A percentile compares a stretch with the other conserved stretches of the same genome.
phyloP scores from a whole-genome alignment of 1,140 invertebrate genomes.

The Anadara kagoshimensis region DNA sequence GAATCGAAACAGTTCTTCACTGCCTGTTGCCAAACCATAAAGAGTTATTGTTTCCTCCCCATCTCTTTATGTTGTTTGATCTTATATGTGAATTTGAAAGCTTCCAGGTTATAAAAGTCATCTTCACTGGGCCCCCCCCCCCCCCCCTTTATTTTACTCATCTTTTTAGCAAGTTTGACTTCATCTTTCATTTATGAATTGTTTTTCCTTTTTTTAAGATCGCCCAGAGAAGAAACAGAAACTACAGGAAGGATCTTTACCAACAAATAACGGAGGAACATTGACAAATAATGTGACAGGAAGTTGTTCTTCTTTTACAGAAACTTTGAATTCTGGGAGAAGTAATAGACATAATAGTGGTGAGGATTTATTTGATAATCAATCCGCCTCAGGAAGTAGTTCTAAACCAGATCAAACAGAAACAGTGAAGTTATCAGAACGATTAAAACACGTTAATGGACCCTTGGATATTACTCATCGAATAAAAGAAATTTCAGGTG shows the following conservation, averaged over 20 bases:
- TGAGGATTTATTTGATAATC: not conserved
- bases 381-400: not conserved
- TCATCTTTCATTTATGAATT: not conserved
- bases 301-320: not conserved
- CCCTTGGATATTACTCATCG: conserved; percentile 9
- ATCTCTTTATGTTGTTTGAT: too few species aligned
- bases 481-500: not conserved
- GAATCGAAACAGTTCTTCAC: too few species aligned
- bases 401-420: not conserved
- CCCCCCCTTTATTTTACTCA: not conserved
- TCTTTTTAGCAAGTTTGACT: not conserved
- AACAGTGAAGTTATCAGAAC: not conserved
- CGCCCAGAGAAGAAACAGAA: conserved; percentile 18
- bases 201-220: conserved; percentile 8
- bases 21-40: too few species aligned
- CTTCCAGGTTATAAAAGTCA: too few species aligned
- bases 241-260: not conserved
- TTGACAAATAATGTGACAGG: not conserved
- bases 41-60: too few species aligned
- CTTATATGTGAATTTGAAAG: too few species aligned
- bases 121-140: too few species aligned
- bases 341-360: too few species aligned
- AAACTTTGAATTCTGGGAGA: not conserved
- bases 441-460: not conserved
- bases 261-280: not conserved